Base-by-base conservation (phyloP, 1,140 invertebrate genomes). In the Lepidurus packardi region DNA sequence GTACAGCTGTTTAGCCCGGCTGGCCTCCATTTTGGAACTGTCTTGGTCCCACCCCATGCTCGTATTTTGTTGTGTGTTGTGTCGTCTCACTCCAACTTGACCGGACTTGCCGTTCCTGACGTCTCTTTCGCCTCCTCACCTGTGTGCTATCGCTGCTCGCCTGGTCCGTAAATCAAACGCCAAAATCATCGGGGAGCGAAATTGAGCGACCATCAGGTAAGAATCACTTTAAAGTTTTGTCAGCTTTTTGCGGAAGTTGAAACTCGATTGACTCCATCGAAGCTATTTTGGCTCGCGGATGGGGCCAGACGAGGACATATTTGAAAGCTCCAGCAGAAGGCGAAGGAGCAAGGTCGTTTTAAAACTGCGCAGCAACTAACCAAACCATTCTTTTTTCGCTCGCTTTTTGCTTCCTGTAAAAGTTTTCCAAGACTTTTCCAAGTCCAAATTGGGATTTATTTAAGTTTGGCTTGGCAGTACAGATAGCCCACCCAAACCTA, bases 321-420 rank as follows among this genome's bases (percentile, higher is more conserved):
- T 65, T 65, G 53, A 65, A 65, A 65, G 53, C 53, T 65, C 8
- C 16, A 65, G 21, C 21, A n/a, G 53, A 65, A 65, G 53, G 53
- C 53, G 21, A 65, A 65, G 53, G 53, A 65, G 53, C 53, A 65
- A 65, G 53, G 53, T 65, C 53, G 53, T 65, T 65, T 65, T 65
- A 65, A 65, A 65, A 65, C 13, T 65, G 53, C 53, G 53, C 53
- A 65, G 53, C 53, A 65, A 65, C 53, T 21, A 65, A 65, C 16
- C 8, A 65, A 65, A 21, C 21, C 53, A 9, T 65, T 65, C 53
- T 21, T 65, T 65, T 65, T 65, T 4, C n/a, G 4, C 13, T 65
- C n/a, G 21, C 7, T 21, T 65, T 9, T 13, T 21, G 53, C 13
- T 65, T 21, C 21, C 16, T n/a, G 53, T 65, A n/a, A 16, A 65